A percentile compares a stretch with the other conserved stretches of the same genome.
phyloP scores from a whole-genome alignment of 2,888 invertebrate genomes.

The Pelosia muscerda region DNA sequence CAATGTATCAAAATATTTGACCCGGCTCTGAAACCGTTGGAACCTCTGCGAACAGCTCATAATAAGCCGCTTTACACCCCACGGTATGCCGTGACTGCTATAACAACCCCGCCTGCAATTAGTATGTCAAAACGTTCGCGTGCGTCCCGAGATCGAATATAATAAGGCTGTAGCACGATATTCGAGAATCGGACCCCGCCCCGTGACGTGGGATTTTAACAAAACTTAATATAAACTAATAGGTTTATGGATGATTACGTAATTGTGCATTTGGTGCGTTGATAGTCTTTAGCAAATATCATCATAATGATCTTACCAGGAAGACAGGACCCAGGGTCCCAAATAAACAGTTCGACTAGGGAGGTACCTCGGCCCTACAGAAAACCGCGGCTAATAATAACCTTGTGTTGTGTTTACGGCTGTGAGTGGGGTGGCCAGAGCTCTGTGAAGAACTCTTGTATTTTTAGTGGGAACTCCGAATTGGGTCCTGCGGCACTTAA shows the following conservation, averaged over 20 bases:
- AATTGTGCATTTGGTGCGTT: constrained; percentile 35
- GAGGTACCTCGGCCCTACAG: too few relatives aligned
- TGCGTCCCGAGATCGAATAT: constrained; percentile 73
- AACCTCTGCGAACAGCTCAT: constrained; percentile 37
- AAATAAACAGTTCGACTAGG: too few relatives aligned
- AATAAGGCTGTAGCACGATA: constrained; percentile 74
- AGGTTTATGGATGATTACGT: constrained; percentile 32
- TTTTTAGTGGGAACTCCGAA: too few relatives aligned
- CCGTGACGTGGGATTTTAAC: constrained; percentile 62
- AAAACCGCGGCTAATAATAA: too few relatives aligned
- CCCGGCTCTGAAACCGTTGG: constrained; percentile 50
- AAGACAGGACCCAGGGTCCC: too few relatives aligned
- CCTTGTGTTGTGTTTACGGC: too few relatives aligned
- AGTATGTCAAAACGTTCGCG: constrained; percentile 74
- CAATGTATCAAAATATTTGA: constrained; percentile 58
- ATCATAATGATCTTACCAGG: too few relatives aligned
- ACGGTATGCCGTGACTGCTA: constrained; percentile 62
- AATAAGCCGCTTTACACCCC: constrained; percentile 54
- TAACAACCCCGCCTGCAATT: constrained; percentile 67
- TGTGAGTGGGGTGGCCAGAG: too few relatives aligned
- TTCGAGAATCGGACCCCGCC: constrained; percentile 61
- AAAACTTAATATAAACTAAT: constrained; percentile 53
- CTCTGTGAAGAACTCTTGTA: too few relatives aligned
- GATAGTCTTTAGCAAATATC: too few relatives aligned
- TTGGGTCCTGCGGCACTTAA: too few relatives aligned